Evolutionary conservation across 2,888 invertebrate species (phyloP).

Genomic region (Siphonodentalium dalli): DNA sequence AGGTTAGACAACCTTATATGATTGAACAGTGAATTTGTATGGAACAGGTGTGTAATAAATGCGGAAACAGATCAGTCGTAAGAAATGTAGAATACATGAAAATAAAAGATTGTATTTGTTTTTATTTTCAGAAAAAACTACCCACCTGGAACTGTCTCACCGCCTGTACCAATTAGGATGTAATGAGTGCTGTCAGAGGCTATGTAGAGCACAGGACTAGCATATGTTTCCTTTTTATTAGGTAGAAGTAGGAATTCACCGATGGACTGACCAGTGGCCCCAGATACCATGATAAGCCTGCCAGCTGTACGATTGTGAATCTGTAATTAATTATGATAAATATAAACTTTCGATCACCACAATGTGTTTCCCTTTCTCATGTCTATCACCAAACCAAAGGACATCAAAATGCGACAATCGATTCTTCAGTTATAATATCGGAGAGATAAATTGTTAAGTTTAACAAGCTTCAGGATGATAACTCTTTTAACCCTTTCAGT

Average conservation of each 20-base stretch:
- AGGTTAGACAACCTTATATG: too few relatives aligned
- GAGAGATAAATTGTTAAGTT: too few relatives aligned
- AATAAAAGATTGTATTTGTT: background rate
- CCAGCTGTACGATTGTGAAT: conserved; percentile 44
- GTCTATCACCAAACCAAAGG: too few relatives aligned
- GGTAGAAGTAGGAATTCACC: conserved; percentile 53
- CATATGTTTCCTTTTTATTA: conserved; percentile 52
- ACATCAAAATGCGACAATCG: too few relatives aligned
- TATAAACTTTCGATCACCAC: too few relatives aligned
- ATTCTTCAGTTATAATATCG: too few relatives aligned
- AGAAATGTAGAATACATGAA: too few relatives aligned
- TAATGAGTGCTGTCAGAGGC: conserved; percentile 43
- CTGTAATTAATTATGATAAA: conserved; percentile 25
- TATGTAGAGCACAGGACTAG: conserved; percentile 54
- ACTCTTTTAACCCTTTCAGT: too few relatives aligned
- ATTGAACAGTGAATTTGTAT: background rate
- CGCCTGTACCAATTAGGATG: conserved; percentile 60
- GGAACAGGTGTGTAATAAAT: background rate
- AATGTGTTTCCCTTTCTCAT: too few relatives aligned
- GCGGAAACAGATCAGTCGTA: background rate
- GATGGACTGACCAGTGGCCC: conserved; percentile 50
- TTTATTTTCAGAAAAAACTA: background rate
- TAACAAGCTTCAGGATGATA: too few relatives aligned
- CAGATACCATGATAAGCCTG: conserved; percentile 55
- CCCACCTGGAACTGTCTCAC: conserved; percentile 56